Conservation (phyloP, 1,140 invertebrate species). For the Neocloeon triangulifer region DNA sequence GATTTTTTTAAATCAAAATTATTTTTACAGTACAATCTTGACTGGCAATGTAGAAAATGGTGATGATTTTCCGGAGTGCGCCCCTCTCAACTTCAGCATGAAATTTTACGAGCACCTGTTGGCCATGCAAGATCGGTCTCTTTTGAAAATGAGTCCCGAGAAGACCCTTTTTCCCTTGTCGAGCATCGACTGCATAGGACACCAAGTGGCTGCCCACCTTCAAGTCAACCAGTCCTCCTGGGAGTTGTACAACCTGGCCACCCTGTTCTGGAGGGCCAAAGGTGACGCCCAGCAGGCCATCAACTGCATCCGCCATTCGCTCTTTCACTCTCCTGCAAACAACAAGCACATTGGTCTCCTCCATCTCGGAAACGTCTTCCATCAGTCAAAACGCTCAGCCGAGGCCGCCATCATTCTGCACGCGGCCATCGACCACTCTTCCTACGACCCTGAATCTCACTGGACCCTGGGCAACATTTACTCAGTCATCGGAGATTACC, state of each 20-base stretch:
- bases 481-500: slow-evolving; percentile 37
- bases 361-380: slow-evolving; percentile 60
- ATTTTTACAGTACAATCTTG: too few species aligned
- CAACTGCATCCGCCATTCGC: slow-evolving; percentile 55
- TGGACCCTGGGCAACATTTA: slow-evolving; percentile 59
- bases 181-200: slow-evolving; percentile 38
- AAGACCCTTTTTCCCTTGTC: slow-evolving; percentile 32
- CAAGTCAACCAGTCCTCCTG: slow-evolving; percentile 51
- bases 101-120: too few species aligned
- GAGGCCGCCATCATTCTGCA: slow-evolving; percentile 61
- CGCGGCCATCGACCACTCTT: slow-evolving; percentile 55
- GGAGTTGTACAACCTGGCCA: slow-evolving; percentile 63
- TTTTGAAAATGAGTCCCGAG: slow-evolving; percentile 38
- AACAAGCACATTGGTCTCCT: slow-evolving; percentile 58
- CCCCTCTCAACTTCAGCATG: too few species aligned
- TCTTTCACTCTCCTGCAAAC: slow-evolving; percentile 56
- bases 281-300: slow-evolving; percentile 55
- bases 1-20: too few species aligned
- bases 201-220: slow-evolving; percentile 36
- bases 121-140: slow-evolving; percentile 35
- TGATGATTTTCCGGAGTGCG: too few species aligned
- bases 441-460: slow-evolving; percentile 43
- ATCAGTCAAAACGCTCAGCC: slow-evolving; percentile 40
- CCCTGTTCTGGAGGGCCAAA: slow-evolving; percentile 63
- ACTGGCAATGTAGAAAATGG: too few species aligned